Evolutionary conservation across 2,113 vertebrate genomes (phyloP).

Genomic region (Columbina picui): DNA sequence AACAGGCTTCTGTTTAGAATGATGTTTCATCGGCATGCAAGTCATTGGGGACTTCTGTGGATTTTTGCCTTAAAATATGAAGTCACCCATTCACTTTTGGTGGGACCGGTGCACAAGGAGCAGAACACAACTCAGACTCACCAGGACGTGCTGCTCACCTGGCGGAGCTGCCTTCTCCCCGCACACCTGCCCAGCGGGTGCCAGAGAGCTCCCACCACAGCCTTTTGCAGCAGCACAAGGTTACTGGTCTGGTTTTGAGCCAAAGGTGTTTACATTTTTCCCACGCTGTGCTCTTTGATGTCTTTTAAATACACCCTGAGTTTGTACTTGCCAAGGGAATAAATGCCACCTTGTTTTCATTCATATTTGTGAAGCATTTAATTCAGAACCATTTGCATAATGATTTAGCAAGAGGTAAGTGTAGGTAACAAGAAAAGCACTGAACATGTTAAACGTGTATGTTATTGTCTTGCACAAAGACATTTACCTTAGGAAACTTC

Average conservation of each 20-base stretch:
- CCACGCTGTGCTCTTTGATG: background rate
- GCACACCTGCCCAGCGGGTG: background rate
- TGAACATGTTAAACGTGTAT: background rate
- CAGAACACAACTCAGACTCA: background rate
- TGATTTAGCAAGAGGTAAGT: background rate
- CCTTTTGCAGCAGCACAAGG: background rate
- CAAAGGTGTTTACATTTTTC: background rate
- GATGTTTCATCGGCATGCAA: background rate
- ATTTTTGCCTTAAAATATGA: background rate
- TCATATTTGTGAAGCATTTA: constrained; percentile 1
- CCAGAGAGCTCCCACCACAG: background rate
- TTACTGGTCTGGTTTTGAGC: background rate
- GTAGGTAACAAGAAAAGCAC: background rate
- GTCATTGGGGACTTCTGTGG: background rate
- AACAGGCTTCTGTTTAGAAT: background rate
- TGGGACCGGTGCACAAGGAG: background rate
- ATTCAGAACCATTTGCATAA: background rate
- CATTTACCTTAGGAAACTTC: background rate
- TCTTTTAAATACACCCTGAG: background rate
- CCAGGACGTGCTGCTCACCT: background rate
- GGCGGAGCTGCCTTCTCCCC: background rate
- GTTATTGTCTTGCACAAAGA: background rate
- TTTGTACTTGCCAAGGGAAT: background rate
- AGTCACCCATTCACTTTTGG: background rate
- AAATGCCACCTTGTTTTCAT: constrained; percentile 1